These are phyloP conservation scores for Pseudorhombus dupliciocellatus DNA, from an alignment of 2,113 vertebrate species.

Conservation along the genomic window DNA sequence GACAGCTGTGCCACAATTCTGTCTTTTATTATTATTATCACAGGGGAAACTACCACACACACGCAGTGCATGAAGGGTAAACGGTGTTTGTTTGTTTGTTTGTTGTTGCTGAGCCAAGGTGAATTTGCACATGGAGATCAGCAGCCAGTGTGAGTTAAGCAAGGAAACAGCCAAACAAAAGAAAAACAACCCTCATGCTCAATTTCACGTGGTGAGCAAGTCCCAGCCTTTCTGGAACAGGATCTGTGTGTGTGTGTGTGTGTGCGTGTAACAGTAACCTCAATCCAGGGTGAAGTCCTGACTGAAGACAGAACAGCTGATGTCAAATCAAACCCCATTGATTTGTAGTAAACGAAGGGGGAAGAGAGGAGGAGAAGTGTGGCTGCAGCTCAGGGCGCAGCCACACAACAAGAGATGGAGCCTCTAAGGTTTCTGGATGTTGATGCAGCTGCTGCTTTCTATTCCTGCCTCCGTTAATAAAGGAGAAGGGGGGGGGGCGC, in stretches of 20 bases:
- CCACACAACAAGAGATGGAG: slow-evolving; percentile 57
- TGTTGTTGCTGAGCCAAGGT: no score
- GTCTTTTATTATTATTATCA: slow-evolving; percentile 23
- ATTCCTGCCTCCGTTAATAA: slow-evolving; percentile 67
- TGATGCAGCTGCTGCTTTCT: slow-evolving; percentile 78
- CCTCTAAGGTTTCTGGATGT: slow-evolving; percentile 75
- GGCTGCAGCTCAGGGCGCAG: slow-evolving; percentile 25
- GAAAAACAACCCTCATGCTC: slow-evolving; percentile 45
- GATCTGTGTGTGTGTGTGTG: neutral
- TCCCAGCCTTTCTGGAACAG: neutral
- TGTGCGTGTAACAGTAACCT: slow-evolving; percentile 42
- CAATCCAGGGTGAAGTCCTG: slow-evolving; percentile 16
- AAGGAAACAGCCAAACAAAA: slow-evolving; percentile 54
- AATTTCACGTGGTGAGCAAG: slow-evolving; percentile 57
- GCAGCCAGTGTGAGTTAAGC: neutral
- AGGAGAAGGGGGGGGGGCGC: slow-evolving; percentile 34
- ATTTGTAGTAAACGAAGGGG: slow-evolving; percentile 16
- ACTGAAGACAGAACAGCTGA: slow-evolving; percentile 7
- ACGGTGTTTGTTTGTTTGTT: slow-evolving; percentile 18
- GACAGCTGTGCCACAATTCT: slow-evolving; percentile 42
- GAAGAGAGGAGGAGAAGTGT: neutral
- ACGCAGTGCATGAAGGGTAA: neutral
- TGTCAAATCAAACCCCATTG: slow-evolving; percentile 30
- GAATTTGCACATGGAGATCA: no score
- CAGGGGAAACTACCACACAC: neutral